Evolutionary conservation across 2,888 invertebrate species (phyloP).

Genomic region (Sphinx pinastri): DNA sequence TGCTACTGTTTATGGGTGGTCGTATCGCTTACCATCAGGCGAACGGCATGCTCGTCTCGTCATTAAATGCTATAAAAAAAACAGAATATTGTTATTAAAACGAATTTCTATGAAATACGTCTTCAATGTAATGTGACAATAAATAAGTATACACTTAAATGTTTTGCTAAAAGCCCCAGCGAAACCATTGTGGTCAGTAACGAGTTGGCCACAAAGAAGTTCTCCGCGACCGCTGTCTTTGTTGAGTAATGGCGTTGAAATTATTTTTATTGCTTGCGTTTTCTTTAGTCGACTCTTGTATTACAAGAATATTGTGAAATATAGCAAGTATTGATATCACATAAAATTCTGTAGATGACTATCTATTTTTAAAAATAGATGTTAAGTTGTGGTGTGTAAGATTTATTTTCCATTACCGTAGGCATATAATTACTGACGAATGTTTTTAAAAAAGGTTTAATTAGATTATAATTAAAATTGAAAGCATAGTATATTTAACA

Average conservation of each 20-base stretch:
- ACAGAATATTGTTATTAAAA: too few species aligned
- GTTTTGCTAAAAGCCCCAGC: constrained; percentile 15
- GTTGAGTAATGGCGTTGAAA: constrained; percentile 20
- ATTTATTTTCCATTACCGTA: neutral
- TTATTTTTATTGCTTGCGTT: constrained; percentile 1
- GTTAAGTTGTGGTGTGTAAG: too few species aligned
- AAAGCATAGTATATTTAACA: too few species aligned
- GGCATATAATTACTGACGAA: too few species aligned
- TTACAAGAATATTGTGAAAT: neutral
- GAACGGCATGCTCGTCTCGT: too few species aligned
- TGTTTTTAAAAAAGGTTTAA: too few species aligned
- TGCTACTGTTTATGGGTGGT: too few species aligned
- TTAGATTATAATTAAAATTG: too few species aligned
- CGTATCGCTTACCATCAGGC: too few species aligned
- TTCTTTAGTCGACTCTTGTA: neutral
- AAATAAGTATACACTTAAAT: neutral
- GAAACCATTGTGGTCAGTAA: constrained; percentile 20
- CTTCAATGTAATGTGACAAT: neutral
- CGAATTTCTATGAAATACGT: neutral
- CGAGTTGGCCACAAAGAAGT: constrained; percentile 11
- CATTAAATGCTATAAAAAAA: too few species aligned
- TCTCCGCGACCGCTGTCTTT: constrained; percentile 13
- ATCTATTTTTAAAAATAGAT: too few species aligned
- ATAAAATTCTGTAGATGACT: too few species aligned
- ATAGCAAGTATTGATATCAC: neutral